Evolutionary conservation across 2,888 invertebrate genomes (phyloP), one percentile per base, ranked within the genome.

Genomic region (Limenitis camilla): DNA sequence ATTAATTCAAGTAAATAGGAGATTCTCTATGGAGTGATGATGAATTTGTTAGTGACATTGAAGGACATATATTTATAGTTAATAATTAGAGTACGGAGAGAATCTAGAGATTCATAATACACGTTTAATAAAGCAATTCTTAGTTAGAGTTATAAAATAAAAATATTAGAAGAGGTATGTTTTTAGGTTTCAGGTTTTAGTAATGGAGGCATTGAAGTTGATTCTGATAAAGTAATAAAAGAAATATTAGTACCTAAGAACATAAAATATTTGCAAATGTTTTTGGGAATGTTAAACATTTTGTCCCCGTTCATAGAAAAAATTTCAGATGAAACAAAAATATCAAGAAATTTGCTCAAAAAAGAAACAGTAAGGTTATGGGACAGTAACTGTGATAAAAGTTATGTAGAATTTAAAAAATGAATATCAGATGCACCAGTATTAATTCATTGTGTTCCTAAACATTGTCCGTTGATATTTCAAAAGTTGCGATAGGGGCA

Each of bases 291-390:
- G 58, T 40, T 60, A 5, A 62, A 59, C 30, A 60, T 58, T 49
- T 45, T 64, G 32, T 41, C 55, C 29, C 36, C 55, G 4, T 63
- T 53, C 33, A 59, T 62, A 35, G 9, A 44, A 49, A 49, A 62
- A 35, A 27, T 56, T 6, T 61, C 63, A 32, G 11, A 54, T 36
- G n/a, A n/a, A 46, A 50, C 40, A 54, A 36, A 30, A 10, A 39
- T 38, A 10, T 31, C 56, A 38, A 58, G 57, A 47, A 11, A 29
- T 41, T 39, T 70, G 8, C 46, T 68, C 10, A 56, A 61, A 33
- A 65, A 68, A 51, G 51, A 68, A 38, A 51, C 35, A 35, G 42
- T 39, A 28, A 72, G 61, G 60, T 10, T 38, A 5, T 73, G 67
- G 70, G 42, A 56, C 45, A 53, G 54, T 5, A n/a, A 52, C n/a